Conservation (phyloP, 2,888 invertebrate genomes). For the Antheraea assamensis region DNA sequence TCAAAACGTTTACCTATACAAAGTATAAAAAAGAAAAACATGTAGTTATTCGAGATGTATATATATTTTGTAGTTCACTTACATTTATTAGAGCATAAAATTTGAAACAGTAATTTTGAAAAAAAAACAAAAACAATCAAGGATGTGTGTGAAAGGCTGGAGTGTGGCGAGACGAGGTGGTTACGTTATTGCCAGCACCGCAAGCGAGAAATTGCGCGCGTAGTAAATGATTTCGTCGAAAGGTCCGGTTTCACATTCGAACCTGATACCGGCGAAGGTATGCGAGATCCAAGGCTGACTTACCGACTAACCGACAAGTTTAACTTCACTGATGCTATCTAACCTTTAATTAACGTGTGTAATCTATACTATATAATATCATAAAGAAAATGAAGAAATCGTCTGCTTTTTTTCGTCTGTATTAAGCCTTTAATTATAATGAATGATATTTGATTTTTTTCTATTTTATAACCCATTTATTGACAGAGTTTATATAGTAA, state of each 20-base stretch:
- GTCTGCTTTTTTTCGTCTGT: no score
- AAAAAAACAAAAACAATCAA: background rate
- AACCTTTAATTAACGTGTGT: background rate
- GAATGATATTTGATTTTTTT: no score
- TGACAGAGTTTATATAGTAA: no score
- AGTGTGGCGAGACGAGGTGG: constrained; percentile 32
- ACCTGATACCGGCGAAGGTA: constrained; percentile 57
- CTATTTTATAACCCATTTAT: no score
- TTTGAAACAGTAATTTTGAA: constrained; percentile 26
- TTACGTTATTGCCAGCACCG: constrained; percentile 30
- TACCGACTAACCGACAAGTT: constrained; percentile 11
- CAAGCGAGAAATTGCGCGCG: constrained; percentile 39
- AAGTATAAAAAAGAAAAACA: no score
- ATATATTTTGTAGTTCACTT: no score
- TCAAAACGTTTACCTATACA: no score
- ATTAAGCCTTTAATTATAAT: no score
- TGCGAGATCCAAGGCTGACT: constrained; percentile 52
- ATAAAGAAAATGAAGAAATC: no score
- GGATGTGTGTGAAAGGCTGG: background rate
- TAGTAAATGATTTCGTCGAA: constrained; percentile 43
- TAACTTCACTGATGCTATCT: constrained; percentile 10
- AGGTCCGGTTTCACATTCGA: constrained; percentile 59
- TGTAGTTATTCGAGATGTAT: no score
- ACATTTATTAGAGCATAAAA: background rate
- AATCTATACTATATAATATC: background rate